phyloP scores from a whole-genome alignment of 2,888 invertebrate genomes.

The Leptinotarsa tumamoca region DNA sequence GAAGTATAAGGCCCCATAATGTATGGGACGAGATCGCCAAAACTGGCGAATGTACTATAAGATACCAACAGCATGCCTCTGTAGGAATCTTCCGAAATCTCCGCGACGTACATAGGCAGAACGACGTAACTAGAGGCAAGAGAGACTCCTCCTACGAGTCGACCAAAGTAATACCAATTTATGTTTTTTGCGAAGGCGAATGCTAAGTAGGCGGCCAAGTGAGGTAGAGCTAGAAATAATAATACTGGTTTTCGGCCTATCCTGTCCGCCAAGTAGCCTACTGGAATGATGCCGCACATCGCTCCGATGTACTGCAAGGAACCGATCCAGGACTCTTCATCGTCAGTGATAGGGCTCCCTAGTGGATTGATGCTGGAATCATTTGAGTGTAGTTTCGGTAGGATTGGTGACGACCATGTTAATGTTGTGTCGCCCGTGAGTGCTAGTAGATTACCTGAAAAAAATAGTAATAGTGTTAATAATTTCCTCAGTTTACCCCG shows the following conservation, averaged over 20 bases:
- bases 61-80: conserved; percentile 79
- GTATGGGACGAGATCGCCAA: conserved; percentile 73
- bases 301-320: conserved; percentile 67
- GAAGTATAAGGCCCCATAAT: conserved; percentile 50
- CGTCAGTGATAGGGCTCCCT: conserved; percentile 52
- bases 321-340: conserved; percentile 68
- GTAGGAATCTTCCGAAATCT: conserved; percentile 82
- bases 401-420: conserved; percentile 64
- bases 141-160: conserved; percentile 73
- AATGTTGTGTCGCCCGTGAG: conserved; percentile 64
- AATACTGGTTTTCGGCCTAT: conserved; percentile 78
- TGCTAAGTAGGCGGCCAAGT: conserved; percentile 67
- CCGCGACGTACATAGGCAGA: conserved; percentile 87
- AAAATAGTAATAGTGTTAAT: neutral
- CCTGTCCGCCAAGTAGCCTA: conserved; percentile 74
- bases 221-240: conserved; percentile 74
- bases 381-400: conserved; percentile 48
- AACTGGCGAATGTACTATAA: conserved; percentile 77
- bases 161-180: conserved; percentile 67
- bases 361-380: conserved; percentile 57
- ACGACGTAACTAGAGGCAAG: conserved; percentile 78
- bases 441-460: conserved; percentile 65
- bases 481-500: no score
- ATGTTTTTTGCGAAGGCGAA: conserved; percentile 48
- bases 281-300: conserved; percentile 74